phyloP scores from a whole-genome alignment of 2,113 vertebrate genomes.

The Oncorhynchus gorbuscha region DNA sequence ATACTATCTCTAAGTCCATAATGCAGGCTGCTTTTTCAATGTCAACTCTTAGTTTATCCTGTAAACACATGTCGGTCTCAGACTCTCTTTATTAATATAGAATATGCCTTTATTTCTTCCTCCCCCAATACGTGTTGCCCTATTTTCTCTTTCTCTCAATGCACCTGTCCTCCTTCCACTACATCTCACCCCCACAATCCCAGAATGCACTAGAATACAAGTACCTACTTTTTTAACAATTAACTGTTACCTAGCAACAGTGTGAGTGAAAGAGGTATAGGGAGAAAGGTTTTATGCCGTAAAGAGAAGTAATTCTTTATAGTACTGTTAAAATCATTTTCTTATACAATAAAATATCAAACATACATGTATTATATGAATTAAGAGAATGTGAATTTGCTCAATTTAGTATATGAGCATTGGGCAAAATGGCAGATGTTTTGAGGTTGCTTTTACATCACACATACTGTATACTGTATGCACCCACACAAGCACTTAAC shows the following conservation, averaged over 20 bases:
- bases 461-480: no score
- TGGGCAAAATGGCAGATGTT: neutral
- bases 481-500: no score
- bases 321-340: neutral
- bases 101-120: neutral
- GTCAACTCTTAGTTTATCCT: slow-evolving; percentile 29
- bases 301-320: neutral
- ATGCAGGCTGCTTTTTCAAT: slow-evolving; percentile 18
- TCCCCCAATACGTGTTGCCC: neutral
- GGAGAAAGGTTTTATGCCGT: neutral
- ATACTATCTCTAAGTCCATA: slow-evolving; percentile 21
- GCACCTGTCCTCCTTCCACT: neutral
- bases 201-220: slow-evolving; percentile 23
- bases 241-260: slow-evolving; percentile 71
- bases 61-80: slow-evolving; percentile 17
- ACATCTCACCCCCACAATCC: slow-evolving; percentile 28
- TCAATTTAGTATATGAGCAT: neutral
- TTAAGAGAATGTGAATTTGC: neutral
- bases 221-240: slow-evolving; percentile 57
- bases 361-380: neutral
- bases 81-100: neutral
- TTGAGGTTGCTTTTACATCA: no score
- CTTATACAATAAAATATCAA: neutral
- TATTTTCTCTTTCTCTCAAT: neutral
- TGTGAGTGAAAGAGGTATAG: slow-evolving; percentile 17